phyloP scores from a whole-genome alignment of 2,888 invertebrate species.

The Aleiodes leptofemur region DNA sequence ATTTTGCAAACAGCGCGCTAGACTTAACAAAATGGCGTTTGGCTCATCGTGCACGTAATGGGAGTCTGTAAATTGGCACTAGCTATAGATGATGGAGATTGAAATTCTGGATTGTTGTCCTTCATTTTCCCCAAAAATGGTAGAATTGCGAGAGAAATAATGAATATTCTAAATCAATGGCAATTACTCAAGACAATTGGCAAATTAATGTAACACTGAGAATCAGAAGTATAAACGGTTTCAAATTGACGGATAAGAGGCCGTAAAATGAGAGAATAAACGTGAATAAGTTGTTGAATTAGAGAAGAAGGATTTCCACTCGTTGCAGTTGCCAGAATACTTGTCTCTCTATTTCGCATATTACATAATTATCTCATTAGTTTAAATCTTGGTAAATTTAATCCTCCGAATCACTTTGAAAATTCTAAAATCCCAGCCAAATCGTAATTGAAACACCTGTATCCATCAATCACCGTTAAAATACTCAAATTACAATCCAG shows the following conservation, averaged over 20 bases:
- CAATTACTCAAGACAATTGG: not conserved
- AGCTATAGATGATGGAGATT: too few species aligned
- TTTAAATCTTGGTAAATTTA: slow-evolving; percentile 51
- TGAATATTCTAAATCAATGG: not conserved
- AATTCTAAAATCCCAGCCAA: slow-evolving; percentile 23
- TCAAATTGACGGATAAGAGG: slow-evolving; percentile 35
- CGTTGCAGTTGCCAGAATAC: slow-evolving; percentile 36
- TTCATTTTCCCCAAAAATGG: too few species aligned
- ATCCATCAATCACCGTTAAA: slow-evolving; percentile 19
- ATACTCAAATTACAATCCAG: not conserved
- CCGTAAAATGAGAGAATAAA: slow-evolving; percentile 34
- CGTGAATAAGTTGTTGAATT: slow-evolving; percentile 30
- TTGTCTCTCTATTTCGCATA: slow-evolving; percentile 47
- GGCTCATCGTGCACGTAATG: too few species aligned
- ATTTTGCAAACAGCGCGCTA: too few species aligned
- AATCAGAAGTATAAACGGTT: slow-evolving; percentile 46
- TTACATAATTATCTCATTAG: slow-evolving; percentile 63
- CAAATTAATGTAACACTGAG: slow-evolving; percentile 10
- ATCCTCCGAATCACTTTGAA: slow-evolving; percentile 17
- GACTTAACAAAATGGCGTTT: too few species aligned
- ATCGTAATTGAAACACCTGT: slow-evolving; percentile 20
- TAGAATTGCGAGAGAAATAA: not conserved
- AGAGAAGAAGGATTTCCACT: slow-evolving; percentile 49
- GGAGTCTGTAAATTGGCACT: too few species aligned
- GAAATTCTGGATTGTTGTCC: too few species aligned